phyloP scores from a whole-genome alignment of 2,113 vertebrate genomes.

The Rafetus swinhoei region DNA sequence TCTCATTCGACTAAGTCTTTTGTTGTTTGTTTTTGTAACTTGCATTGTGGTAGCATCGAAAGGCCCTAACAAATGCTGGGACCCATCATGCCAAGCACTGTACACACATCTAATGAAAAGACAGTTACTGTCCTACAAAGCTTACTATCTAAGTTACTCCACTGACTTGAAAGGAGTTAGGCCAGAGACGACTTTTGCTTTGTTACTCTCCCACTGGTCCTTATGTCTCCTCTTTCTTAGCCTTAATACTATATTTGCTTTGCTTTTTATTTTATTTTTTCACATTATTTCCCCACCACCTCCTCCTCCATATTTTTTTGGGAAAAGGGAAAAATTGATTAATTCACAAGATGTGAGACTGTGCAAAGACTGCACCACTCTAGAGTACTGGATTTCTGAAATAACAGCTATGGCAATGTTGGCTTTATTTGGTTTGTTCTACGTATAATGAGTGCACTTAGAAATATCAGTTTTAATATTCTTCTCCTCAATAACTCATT shows the following conservation, averaged over 20 bases:
- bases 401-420: too few relatives aligned
- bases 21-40: fast-evolving
- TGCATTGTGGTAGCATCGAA: not conserved
- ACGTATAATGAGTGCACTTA: too few relatives aligned
- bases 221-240: not conserved
- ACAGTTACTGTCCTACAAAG: not conserved
- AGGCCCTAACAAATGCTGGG: not conserved
- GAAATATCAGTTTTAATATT: too few relatives aligned
- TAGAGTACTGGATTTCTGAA: too few relatives aligned
- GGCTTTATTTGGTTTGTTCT: too few relatives aligned
- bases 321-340: not conserved
- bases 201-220: not conserved
- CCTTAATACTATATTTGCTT: not conserved
- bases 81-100: not conserved
- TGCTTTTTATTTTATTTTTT: not conserved
- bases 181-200: not conserved
- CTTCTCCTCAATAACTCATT: too few relatives aligned
- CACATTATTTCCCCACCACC: not conserved
- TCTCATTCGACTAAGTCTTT: not conserved
- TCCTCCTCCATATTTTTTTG: not conserved
- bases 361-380: too few relatives aligned
- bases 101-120: not conserved
- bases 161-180: not conserved
- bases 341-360: too few relatives aligned
- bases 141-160: not conserved